phyloP scores from a whole-genome alignment of 2,888 invertebrate genomes.

The Drosophila cognata region DNA sequence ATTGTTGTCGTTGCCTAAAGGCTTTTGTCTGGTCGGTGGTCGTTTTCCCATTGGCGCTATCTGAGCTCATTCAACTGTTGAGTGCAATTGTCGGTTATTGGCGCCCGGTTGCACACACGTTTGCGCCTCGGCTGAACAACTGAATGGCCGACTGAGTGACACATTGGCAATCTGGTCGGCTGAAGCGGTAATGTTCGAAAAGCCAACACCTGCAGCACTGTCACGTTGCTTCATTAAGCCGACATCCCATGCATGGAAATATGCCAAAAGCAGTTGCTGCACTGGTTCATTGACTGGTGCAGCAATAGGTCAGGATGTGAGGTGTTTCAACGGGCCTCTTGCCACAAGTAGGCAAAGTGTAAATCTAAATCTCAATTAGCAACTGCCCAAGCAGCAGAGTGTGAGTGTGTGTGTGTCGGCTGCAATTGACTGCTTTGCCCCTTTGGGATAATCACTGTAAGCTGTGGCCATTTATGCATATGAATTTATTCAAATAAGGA shows the following conservation, averaged over 20 bases:
- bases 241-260: constrained; percentile 35
- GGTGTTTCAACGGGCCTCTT: not conserved
- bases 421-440: constrained; percentile 44
- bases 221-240: constrained; percentile 58
- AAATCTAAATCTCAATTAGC: constrained; percentile 57
- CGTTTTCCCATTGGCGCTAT: constrained; percentile 10
- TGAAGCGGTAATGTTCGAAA: constrained; percentile 18
- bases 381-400: constrained; percentile 20
- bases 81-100: constrained; percentile 62
- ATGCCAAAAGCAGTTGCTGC: constrained; percentile 8
- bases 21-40: constrained; percentile 27
- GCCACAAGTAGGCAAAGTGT: constrained; percentile 1
- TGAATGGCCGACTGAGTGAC: constrained; percentile 29
- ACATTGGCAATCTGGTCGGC: constrained; percentile 4
- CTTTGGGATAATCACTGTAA: constrained; percentile 55
- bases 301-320: not conserved
- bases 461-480: constrained; percentile 73
- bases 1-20: constrained; percentile 7
- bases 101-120: constrained; percentile 49
- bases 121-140: constrained; percentile 37
- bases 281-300: constrained; percentile 14
- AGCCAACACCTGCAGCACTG: constrained; percentile 35
- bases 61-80: constrained; percentile 68
- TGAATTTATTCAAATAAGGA: constrained; percentile 76
- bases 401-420: constrained; percentile 38